A percentile compares a stretch with the other conserved stretches of the same genome.
Conservation (phyloP, 2,797 vertebrate genomes). For the Bradypodion pumilum region DNA sequence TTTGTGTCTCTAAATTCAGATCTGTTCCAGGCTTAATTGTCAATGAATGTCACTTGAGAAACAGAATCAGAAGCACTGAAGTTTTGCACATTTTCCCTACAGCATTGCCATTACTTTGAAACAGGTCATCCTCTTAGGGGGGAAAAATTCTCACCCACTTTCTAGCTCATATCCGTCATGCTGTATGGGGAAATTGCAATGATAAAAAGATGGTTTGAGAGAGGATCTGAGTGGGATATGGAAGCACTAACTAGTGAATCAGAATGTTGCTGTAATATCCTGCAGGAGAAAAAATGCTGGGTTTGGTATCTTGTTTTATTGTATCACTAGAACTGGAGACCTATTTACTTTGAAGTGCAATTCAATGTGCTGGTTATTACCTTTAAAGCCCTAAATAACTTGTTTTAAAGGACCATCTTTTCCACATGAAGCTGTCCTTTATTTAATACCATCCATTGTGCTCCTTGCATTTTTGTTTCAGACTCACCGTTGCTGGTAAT, state of each 20-base stretch:
- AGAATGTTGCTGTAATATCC: neutral
- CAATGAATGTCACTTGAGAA: neutral
- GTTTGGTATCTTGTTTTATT: neutral
- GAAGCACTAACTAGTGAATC: neutral
- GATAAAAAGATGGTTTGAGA: neutral
- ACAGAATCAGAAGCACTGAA: neutral
- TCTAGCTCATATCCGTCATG: neutral
- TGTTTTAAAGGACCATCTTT: neutral
- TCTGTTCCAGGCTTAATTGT: neutral
- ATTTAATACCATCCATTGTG: neutral
- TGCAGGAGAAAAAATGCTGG: neutral
- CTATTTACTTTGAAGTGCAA: neutral
- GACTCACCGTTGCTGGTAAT: neutral
- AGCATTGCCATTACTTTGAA: neutral
- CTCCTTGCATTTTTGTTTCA: neutral
- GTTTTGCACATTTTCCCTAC: neutral
- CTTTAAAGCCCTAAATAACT: neutral
- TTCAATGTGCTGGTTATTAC: neutral
- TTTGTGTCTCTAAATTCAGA: neutral
- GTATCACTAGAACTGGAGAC: no score
- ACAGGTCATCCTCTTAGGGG: neutral
- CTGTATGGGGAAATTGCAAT: neutral
- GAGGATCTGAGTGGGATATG: constrained; percentile 23
- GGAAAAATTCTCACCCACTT: neutral
- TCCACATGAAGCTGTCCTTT: neutral